Conservation (phyloP, 2,797 vertebrate species). For the Naso thynnoides region DNA sequence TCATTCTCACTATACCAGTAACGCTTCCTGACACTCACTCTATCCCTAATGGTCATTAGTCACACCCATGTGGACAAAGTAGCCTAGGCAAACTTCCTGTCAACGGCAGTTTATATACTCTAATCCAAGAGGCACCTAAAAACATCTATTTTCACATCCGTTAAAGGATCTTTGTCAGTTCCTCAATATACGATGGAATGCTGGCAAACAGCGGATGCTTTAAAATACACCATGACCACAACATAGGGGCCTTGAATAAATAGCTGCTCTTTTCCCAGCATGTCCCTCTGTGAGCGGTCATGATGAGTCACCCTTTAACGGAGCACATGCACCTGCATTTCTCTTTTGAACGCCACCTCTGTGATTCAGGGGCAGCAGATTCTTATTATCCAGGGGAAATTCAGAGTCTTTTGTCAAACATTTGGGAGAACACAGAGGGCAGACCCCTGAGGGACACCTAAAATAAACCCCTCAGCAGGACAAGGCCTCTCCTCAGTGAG, state of each 20-base stretch:
- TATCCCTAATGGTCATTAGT: conserved; percentile 65
- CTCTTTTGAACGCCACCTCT: conserved; percentile 39
- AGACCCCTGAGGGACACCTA: conserved; percentile 62
- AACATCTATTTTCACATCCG: conserved; percentile 53
- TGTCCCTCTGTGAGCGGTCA: conserved; percentile 28
- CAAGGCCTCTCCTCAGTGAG: conserved; percentile 32
- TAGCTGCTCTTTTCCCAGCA: conserved; percentile 66
- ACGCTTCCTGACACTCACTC: conserved; percentile 53
- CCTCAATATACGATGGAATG: conserved; percentile 53
- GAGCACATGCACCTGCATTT: conserved; percentile 64
- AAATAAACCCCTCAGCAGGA: conserved; percentile 65
- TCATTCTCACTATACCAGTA: conserved; percentile 39
- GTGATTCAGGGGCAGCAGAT: conserved; percentile 36
- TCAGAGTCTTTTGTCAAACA: conserved; percentile 61
- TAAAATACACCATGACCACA: conserved; percentile 61
- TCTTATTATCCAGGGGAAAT: conserved; percentile 44
- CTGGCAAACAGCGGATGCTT: conserved; percentile 63
- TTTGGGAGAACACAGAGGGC: conserved; percentile 42
- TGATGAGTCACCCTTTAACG: conserved; percentile 65
- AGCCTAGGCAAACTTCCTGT: conserved; percentile 50
- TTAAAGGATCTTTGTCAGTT: conserved; percentile 52
- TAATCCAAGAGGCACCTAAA: conserved; percentile 55
- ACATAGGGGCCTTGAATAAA: conserved; percentile 53
- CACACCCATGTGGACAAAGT: conserved; percentile 58
- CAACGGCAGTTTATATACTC: conserved; percentile 44